Evolutionary conservation across 2,113 vertebrate species (phyloP), one percentile per base, ranked within the genome.

Genomic region (Rhinolophus sinicus): DNA sequence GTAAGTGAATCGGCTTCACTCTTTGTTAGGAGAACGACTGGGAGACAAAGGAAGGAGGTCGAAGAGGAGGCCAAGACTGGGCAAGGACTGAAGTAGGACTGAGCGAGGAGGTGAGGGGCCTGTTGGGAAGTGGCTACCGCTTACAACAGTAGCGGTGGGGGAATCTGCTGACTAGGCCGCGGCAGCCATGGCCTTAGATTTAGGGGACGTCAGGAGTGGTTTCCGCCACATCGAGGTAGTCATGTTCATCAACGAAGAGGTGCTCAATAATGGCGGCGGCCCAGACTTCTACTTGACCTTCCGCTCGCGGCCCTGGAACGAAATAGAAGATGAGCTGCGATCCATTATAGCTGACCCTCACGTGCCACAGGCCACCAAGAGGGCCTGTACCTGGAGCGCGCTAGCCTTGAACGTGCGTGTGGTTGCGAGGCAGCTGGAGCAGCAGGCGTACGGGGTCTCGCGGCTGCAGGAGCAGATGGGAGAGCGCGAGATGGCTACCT

Each of bases 221-320:
- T 96, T 96, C 60, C 35, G n/a, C n/a, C 86, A 94, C 81, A 78
- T 40, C 1, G 76, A 96, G 3, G 69, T 94, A 21, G 30, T 94
- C 13, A 0, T 1, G 28, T 96, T 97, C 50, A 96, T 96, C 70
- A 94, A 96, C 1, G 47, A 87, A 77, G 80, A 96, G n/a, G 81
- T 96, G 60, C 24, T 67, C 40, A 30, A 15, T 40, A 90, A 94
- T 7, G 85, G 92, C 1, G 80, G 94, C 9, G 16, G 75, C 30
- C 21, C 35, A 0, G 89, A 76, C 19, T 94, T 96, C 86, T 94
- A 93, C 50, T 2, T 47, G 30, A 50, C 81, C 56, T 94, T 56
- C 56, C 18, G 19, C 52, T 84, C 58, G 3, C 13, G 9, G 28
- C 6, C 78, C 73, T 96, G 90, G 93, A 70, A 86, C 1, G 35